Evolutionary conservation across 2,888 invertebrate species (phyloP), one percentile per base, ranked within the genome.

Genomic region (Rhabditophanes sp.): DNA sequence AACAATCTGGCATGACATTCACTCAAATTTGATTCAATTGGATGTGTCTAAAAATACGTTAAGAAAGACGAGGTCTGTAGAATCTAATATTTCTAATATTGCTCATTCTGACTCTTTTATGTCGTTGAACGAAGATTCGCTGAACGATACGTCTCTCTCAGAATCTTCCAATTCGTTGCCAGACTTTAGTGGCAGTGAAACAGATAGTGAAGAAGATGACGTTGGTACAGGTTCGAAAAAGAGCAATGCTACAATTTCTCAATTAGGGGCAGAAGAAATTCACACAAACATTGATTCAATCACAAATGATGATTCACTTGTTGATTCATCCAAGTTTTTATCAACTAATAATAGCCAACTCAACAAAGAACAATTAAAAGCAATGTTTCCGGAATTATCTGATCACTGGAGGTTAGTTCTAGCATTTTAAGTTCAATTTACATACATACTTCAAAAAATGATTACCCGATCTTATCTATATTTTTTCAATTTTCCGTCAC

Each of bases 1-100:
- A 22, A 56, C 61, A n/a, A 47, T 50, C 21, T 61, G 61, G 61
- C 61, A 61, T 37, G 60, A 61, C 33, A 48, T 61, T 25, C 61
- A 61, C 41, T 46, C 54, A 14, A 56, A 50, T 25, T 42, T 60
- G n/a, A 36, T 60, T 11, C 50, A 50, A 32, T 38, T 61, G 29
- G 44, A 46, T n/a, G 36, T n/a, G n/a, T n/a, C n/a, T n/a, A n/a
- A n/a, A n/a, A n/a, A n/a, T n/a, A n/a, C n/a, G n/a, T n/a, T n/a
- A n/a, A n/a, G n/a, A n/a, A n/a, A n/a, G n/a, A n/a, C n/a, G n/a
- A n/a, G n/a, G n/a, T 30, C 31, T 24, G 21, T 17, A 24, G 31
- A 30, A 24, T 11, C 31, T 1, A 14, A 16, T n/a, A 30, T 16
- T 30, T 16, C 23, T 21, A 16, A 20, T 12, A 11, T 30, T 15